Evolutionary conservation across 2,888 invertebrate genomes (phyloP), one percentile per base, ranked within the genome.

Genomic region (Drosophila histrio): DNA sequence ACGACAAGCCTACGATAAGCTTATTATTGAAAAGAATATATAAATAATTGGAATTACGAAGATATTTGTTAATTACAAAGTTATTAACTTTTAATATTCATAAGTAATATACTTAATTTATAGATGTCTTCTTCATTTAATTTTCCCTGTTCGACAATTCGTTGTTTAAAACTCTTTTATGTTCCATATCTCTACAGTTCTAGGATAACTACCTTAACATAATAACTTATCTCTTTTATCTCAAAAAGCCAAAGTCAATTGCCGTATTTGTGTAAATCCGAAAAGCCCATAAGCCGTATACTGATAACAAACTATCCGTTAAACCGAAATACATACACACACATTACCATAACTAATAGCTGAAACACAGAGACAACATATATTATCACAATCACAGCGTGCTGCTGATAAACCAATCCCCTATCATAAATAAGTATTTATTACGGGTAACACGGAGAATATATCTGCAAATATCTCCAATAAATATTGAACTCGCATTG

Each of bases 361-460:
- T 39, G 50, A n/a, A 52, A 22, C 41, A 13, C 24, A 41, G 41
- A 49, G 24, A 58, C 38, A 47, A 50, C n/a, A 32, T 32, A 39
- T 50, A 62, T n/a, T n/a, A 57, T 39, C 58, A 32, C 15, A 49
- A 50, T 53, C 73, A 44, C 47, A 68, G 62, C 63, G 36, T 8
- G 30, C n/a, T 13, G 44, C 65, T 53, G 72, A 73, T 72, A 72
- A 72, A 52, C 39, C 41, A 30, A 26, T 8, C 13, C 11, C 2
- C 39, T 32, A 61, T 52, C 54, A 26, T 22, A 52, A 52, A 32
- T 54, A 32, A 19, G 6, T 11, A n/a, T 15, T 36, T 26, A 19
- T 43, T 6, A 11, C 21, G 49, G 11, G 8, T 22, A 13, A 34
- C 6, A n/a, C 9, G n/a, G 13, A 36, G n/a, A 36, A 52, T 56